Percentiles rank a stretch among this genome's conserved stretches.
Conservation (phyloP, 2,113 vertebrate species). For the Setophaga petechia region DNA sequence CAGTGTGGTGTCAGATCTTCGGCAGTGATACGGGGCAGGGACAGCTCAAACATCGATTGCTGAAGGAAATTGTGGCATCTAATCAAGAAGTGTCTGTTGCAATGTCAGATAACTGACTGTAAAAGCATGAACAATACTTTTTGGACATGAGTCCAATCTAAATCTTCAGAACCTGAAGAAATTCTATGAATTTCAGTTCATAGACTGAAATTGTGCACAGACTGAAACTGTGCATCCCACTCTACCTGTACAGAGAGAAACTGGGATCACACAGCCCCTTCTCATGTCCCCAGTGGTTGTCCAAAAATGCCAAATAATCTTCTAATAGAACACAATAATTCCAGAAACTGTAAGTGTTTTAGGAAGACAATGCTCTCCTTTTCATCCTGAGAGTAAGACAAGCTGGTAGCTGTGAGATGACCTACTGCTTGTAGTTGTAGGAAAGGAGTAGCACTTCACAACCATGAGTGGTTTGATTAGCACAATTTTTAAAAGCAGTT, state of each 20-base stretch:
- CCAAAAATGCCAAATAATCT: not conserved
- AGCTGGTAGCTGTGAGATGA: not conserved
- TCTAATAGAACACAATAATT: not conserved
- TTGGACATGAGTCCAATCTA: not conserved
- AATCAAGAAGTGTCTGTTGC: not conserved
- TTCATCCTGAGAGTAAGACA: not conserved
- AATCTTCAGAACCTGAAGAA: not conserved
- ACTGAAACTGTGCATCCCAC: not conserved
- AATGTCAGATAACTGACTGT: not conserved
- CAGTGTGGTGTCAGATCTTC: rapidly evolving
- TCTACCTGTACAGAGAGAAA: not conserved
- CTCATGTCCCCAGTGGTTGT: not conserved
- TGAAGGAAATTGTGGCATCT: not conserved
- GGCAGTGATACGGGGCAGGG: rapidly evolving
- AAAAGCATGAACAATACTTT: not conserved
- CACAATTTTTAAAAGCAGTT: not conserved
- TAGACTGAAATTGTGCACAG: not conserved
- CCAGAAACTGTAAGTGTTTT: not conserved
- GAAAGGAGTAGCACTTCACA: not conserved
- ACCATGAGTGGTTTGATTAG: not conserved
- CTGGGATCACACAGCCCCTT: not conserved
- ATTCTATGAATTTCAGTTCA: no score
- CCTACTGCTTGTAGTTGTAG: not conserved
- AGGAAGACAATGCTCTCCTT: not conserved
- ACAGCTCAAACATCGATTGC: not conserved